Base-by-base conservation (phyloP, 2,888 invertebrate genomes). In the Drosophila anomelani region DNA sequence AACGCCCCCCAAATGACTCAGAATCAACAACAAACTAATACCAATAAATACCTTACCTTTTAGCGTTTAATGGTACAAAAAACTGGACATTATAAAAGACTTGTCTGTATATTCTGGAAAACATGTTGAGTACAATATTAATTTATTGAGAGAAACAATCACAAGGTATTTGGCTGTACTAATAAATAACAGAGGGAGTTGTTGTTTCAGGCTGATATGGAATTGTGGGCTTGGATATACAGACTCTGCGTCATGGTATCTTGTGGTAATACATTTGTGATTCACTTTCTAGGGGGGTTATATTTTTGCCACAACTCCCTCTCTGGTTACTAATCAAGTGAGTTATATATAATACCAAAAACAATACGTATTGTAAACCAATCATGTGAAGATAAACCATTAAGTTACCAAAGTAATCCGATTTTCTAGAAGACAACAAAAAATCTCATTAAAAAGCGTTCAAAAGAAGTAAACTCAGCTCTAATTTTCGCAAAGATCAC, bases 101-200 rank as follows among this genome's bases (percentile, higher is more conserved):
- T 20, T 44, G 59, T 39, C n/a, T 39, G 20, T 36, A 20, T 53
- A 43, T 53, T 69, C 15, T 47, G 23, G 3, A 41, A 70, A 47
- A 39, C 20, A 59, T 29, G 44, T 29, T 59, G 44, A 49, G 34
- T 71, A 60, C 54, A 32, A 43, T 54, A 68, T 71, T 62, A 49
- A 68, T 49, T 70, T 36, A 68, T 55, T 54, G 46, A 67, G 38
- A 58, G 34, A 70, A 69, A 13, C 43, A 70, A 70, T 53, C 59
- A 70, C 72, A 60, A 71, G 61, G 39, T 53, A 23, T 34, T 71
- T 39, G 32, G 32, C 36, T 59, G 34, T 41, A 51, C 12, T 20
- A 58, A 70, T 41, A 71, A 70, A 59, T 60, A 29, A 17, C 32
- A 51, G 29, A 36, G 44, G 46, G 38, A 64, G 46, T 43, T 74